Base-by-base conservation (phyloP, 1,140 invertebrate species). In the Protaetia brevitarsis region DNA sequence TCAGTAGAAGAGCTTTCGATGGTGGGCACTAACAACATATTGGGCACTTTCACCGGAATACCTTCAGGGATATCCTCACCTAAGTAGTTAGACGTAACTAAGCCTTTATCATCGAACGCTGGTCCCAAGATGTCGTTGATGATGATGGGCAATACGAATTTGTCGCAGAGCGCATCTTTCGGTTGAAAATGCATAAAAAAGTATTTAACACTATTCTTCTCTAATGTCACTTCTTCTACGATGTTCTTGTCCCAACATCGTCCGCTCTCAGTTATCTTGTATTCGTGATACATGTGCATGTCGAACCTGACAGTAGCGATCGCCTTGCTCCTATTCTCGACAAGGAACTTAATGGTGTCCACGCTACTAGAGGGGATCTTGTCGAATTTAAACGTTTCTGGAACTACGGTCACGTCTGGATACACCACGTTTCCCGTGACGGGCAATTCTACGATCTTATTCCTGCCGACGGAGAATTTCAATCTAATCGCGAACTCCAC, bases 171-270 rank as follows among this genome's bases (percentile, higher is more conserved):
- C 11, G 73, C 31, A 29, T 76, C 75, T 3, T 65, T 28, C 0
- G 77, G 77, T 11, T 59, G 64, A 57, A 78, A 77, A 61, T 78
- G 73, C 2, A 79, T 64, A 59, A 71, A 69, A 13, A 78, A 66
- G 6, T 64, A 34, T 31, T 64, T 65, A 3, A 66, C 31, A n/a
- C 28, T 23, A 23, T 69, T 8, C 5, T 8, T n/a, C 16, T 16
- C 63, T 19, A 19, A 36, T 27, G 7, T 66, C 10, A 28, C 56
- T 21, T 28, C 36, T 11, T 62, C 31, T 7, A 29, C 1, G 3
- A 37, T 19, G 2, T 16, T 29, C 26, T 26, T 60, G 3, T 16
- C 8, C 57, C 27, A 59, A 28, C 30, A 28, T 11, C 5, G 11
- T 29, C 13, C 13, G 13, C 2, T 19, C n/a, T 65, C 64, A 7